Base-by-base conservation (phyloP, 2,888 invertebrate species). In the Carpatolechia fugitivella region DNA sequence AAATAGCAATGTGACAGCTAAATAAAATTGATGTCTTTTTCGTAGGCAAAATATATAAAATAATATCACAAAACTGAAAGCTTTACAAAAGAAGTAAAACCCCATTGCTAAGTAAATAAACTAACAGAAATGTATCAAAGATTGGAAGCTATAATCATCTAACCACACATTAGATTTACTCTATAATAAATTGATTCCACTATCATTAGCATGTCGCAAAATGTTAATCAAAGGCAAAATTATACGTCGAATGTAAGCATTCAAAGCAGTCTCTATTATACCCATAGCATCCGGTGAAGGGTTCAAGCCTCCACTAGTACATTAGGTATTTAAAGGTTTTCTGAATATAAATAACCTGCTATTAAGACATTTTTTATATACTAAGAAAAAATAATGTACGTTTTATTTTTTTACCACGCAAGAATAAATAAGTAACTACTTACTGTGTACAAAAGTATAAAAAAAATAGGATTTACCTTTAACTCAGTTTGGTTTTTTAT, bases 1-100 rank as follows among this genome's bases (percentile, higher is more conserved):
- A 47, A 54, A 57, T 57, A 59, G 56, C n/a, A 57, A 20, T 44
- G 38, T 33, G 13, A 54, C 40, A 44, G 56, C 52, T 20, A 56
- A 62, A 55, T n/a, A n/a, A n/a, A n/a, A n/a, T n/a, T n/a, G n/a
- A n/a, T n/a, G n/a, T n/a, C n/a, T n/a, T n/a, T n/a, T n/a, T n/a
- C n/a, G n/a, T n/a, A n/a, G n/a, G n/a, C n/a, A n/a, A 40, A 52
- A 54, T 31, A 29, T 38, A n/a, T 14, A 13, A 31, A n/a, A 49
- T 8, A 18, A 10, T 16, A 35, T 35, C n/a, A 24, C 24, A 24
- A 3, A 3, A 4, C 3, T 24, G 24, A 24, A 24, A 24, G 24
- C 3, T 24, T 24, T 24, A 6, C 24, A 24, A 6, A 24, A 24
- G 24, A 24, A 4, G 24, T 4, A 24, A 24, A 4, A 24, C 6